These are phyloP conservation scores for Indri indri DNA, from an alignment of 2,113 vertebrate species.

Conservation along the genomic window DNA sequence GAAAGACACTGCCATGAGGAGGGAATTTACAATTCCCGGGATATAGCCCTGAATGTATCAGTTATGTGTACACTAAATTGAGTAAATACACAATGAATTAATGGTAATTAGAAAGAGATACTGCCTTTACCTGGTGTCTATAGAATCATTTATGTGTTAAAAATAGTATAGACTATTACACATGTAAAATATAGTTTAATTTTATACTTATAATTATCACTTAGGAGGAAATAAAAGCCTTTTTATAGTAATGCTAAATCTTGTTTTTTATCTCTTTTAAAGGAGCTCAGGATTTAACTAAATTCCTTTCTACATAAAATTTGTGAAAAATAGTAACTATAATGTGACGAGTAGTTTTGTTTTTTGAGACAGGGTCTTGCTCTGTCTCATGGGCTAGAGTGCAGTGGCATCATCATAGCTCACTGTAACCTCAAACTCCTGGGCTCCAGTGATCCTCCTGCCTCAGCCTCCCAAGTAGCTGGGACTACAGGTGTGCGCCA, in stretches of 20 bases:
- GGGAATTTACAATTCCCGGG: not conserved
- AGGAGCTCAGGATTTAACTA: not conserved
- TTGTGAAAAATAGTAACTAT: not conserved
- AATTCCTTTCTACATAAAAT: not conserved
- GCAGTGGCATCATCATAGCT: no score
- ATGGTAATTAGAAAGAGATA: not conserved
- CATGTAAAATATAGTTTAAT: not conserved
- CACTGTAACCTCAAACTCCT: no score
- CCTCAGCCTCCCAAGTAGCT: no score
- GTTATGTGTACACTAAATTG: not conserved
- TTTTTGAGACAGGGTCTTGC: no score
- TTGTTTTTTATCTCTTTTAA: not conserved
- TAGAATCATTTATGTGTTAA: not conserved
- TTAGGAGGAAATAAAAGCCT: not conserved
- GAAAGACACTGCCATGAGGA: not conserved
- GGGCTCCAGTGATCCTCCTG: no score
- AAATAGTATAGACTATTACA: slow-evolving; percentile 14
- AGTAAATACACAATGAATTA: not conserved
- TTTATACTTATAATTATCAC: not conserved
- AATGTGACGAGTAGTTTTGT: not conserved
- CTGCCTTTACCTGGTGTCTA: not conserved
- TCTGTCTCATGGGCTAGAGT: no score
- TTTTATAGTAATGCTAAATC: not conserved
- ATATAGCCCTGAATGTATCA: not conserved
- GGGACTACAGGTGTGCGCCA: no score